Conservation (phyloP, 2,888 invertebrate genomes). For the Baccha elongata region DNA sequence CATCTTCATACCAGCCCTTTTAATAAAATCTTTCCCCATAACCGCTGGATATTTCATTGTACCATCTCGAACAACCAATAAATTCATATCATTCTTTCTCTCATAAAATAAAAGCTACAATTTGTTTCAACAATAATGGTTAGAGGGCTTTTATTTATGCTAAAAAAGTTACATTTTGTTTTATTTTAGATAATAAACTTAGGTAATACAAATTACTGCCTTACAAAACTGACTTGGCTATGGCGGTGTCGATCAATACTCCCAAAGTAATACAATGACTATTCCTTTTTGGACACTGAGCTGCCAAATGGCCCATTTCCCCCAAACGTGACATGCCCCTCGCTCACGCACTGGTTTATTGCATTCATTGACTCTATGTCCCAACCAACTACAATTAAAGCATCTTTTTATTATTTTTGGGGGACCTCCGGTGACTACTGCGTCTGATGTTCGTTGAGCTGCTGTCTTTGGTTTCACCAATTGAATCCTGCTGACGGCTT, state of each 20-base stretch:
- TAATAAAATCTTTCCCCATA: neutral
- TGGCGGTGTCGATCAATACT: constrained; percentile 14
- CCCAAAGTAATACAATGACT: neutral
- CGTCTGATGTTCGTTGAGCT: neutral
- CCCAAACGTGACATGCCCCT: constrained; percentile 7
- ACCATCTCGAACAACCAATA: constrained; percentile 1
- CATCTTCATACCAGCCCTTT: neutral
- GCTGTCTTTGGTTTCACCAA: neutral
- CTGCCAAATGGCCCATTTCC: neutral
- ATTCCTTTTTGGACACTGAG: neutral
- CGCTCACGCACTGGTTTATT: neutral
- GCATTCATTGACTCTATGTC: constrained; percentile 9
- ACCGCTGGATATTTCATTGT: constrained; percentile 6
- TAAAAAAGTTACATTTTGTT: neutral
- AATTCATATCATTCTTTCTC: neutral
- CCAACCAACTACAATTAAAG: constrained; percentile 5
- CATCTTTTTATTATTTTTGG: neutral
- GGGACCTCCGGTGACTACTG: neutral
- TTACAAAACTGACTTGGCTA: constrained; percentile 13
- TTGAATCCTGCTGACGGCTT: neutral
- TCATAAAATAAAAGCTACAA: neutral
- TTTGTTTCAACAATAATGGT: neutral
- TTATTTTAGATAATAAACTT: neutral
- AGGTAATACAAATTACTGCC: neutral
- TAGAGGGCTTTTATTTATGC: constrained; percentile 7